These are phyloP conservation scores for Vireo altiloquus DNA, from an alignment of 2,113 vertebrate species.

Conservation along the genomic window DNA sequence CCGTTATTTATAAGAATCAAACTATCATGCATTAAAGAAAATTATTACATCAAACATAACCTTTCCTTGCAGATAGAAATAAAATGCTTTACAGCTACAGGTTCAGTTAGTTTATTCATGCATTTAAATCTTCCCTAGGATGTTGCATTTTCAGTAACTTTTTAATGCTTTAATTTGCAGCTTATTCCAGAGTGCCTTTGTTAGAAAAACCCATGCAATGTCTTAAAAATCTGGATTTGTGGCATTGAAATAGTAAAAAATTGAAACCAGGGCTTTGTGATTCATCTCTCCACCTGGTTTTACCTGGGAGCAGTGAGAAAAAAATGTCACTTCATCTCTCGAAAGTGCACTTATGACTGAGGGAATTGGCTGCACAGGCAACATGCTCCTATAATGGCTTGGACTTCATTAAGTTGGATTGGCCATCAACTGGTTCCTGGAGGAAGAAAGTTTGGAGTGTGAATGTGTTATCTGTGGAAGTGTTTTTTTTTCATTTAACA, in stretches of 20 bases:
- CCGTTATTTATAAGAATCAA: neutral
- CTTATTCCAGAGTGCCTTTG: neutral
- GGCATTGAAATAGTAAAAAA: conserved; percentile 21
- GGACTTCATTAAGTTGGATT: neutral
- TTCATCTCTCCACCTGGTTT: neutral
- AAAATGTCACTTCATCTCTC: conserved; percentile 12
- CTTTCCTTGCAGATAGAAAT: conserved; percentile 34
- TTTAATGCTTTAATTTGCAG: conserved; percentile 20
- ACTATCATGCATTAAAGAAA: neutral
- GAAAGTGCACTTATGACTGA: neutral
- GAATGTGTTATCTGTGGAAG: neutral
- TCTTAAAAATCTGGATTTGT: neutral
- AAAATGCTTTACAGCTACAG: neutral
- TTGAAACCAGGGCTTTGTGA: neutral
- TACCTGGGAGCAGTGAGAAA: conserved; percentile 22
- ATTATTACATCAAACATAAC: conserved; percentile 16
- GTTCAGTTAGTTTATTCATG: neutral
- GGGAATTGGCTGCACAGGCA: conserved; percentile 26
- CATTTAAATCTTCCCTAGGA: conserved; percentile 24
- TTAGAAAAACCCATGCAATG: conserved; percentile 13
- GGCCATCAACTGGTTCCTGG: conserved; percentile 7
- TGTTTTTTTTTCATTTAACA: conserved; percentile 40
- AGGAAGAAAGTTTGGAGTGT: neutral
- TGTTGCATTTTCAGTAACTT: neutral
- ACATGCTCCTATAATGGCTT: conserved; percentile 10